Evolutionary conservation across 2,113 vertebrate genomes (phyloP).

Genomic region (Xiphophorus couchianus): DNA sequence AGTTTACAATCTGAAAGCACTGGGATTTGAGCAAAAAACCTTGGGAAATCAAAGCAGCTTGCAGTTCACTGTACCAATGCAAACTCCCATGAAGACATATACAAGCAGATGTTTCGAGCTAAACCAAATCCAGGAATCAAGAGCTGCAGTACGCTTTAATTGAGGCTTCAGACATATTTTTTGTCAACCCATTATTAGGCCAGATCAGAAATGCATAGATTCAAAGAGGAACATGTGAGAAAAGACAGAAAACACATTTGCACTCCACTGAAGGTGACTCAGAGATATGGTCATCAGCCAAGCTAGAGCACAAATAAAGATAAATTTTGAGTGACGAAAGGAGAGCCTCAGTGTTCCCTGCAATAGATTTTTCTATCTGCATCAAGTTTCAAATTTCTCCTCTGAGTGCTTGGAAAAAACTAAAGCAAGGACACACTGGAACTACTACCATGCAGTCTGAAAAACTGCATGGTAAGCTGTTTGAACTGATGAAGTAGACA

Average conservation of each 20-base stretch:
- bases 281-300: constrained; percentile 6
- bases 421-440: neutral
- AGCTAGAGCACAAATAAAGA: constrained; percentile 2
- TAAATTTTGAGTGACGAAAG: constrained; percentile 13
- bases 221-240: neutral
- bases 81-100: constrained; percentile 35
- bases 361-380: constrained; percentile 13
- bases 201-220: neutral
- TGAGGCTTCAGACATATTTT: constrained; percentile 14
- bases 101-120: constrained; percentile 24
- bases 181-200: constrained; percentile 13
- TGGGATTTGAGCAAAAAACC: constrained; percentile 70
- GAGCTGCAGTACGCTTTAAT: constrained; percentile 20
- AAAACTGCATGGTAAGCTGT: neutral
- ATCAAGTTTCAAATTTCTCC: constrained; percentile 4
- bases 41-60: constrained; percentile 76
- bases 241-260: neutral
- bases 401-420: neutral
- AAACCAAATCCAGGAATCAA: constrained; percentile 20
- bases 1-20: constrained; percentile 66
- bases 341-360: constrained; percentile 17
- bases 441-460: neutral
- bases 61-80: constrained; percentile 38
- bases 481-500: neutral
- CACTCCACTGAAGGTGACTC: neutral